Percentiles rank a stretch among this genome's conserved stretches.
These are phyloP conservation scores for Polypterus bichir DNA, from an alignment of 2,113 vertebrate species.

Conservation along the genomic window DNA sequence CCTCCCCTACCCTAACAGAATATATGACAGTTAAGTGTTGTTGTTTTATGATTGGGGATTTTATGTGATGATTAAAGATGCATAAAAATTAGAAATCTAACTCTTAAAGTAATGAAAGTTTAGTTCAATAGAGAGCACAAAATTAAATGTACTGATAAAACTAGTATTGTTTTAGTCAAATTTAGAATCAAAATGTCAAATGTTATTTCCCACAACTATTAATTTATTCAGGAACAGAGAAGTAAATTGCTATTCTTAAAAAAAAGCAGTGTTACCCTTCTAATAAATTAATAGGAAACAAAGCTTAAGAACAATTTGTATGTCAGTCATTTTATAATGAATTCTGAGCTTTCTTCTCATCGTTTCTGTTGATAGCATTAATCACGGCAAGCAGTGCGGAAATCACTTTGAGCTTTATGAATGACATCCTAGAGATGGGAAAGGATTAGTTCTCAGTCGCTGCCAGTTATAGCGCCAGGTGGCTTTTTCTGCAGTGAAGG, in stretches of 20 bases:
- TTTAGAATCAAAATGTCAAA: not conserved
- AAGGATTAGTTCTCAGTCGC: constrained; percentile 85
- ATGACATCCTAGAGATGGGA: constrained; percentile 95
- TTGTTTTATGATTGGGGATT: too few relatives aligned
- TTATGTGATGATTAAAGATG: too few relatives aligned
- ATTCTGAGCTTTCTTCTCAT: constrained; percentile 42
- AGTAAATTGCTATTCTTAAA: not conserved
- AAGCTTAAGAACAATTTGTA: constrained; percentile 22
- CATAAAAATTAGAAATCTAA: too few relatives aligned
- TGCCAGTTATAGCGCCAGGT: constrained; percentile 93
- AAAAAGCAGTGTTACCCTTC: not conserved
- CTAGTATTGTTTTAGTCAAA: too few relatives aligned
- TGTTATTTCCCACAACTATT: not conserved
- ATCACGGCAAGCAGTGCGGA: constrained; percentile 80
- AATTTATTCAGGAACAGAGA: not conserved
- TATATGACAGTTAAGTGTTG: too few relatives aligned
- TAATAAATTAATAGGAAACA: constrained; percentile 8
- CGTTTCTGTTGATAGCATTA: constrained; percentile 76
- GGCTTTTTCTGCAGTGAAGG: constrained; percentile 83
- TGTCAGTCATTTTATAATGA: constrained; percentile 35
- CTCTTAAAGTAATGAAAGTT: too few relatives aligned
- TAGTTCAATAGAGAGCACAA: too few relatives aligned
- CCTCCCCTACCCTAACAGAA: too few relatives aligned
- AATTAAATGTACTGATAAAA: too few relatives aligned
- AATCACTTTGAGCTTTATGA: constrained; percentile 81